Evolutionary conservation across 1,140 invertebrate genomes (phyloP).

Genomic region (Scylla paramamosain): DNA sequence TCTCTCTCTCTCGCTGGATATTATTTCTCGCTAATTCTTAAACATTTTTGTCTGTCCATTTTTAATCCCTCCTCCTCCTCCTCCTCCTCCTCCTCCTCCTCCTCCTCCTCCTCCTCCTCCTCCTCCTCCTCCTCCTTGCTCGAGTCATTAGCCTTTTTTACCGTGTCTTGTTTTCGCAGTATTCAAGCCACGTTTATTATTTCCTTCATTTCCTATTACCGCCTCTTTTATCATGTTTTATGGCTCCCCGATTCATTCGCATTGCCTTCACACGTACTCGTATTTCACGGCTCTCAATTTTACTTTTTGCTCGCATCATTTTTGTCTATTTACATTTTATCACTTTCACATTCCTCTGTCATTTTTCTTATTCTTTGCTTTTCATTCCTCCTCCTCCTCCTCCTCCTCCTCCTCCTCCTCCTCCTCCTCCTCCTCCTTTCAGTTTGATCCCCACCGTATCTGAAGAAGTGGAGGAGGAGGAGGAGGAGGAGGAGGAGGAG

Average conservation of each 20-base stretch:
- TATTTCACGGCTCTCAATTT: neutral
- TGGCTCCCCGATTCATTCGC: neutral
- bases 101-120: slow-evolving; percentile 17
- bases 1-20: neutral
- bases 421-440: neutral
- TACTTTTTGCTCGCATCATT: neutral
- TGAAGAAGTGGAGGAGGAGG: neutral
- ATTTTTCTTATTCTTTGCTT: neutral
- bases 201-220: neutral
- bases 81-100: neutral
- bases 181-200: neutral
- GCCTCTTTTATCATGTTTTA: neutral
- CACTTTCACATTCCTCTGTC: neutral
- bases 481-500: neutral
- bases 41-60: too few species aligned
- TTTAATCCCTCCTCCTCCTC: neutral
- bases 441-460: neutral
- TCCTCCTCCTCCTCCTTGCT: slow-evolving; percentile 4
- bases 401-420: neutral
- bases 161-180: neutral
- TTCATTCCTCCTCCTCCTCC: neutral
- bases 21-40: too few species aligned
- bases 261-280: neutral
- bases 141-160: slow-evolving; percentile 11
- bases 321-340: neutral